Evolutionary conservation across 2,113 vertebrate genomes (phyloP).

Genomic region (Motacilla alba): DNA sequence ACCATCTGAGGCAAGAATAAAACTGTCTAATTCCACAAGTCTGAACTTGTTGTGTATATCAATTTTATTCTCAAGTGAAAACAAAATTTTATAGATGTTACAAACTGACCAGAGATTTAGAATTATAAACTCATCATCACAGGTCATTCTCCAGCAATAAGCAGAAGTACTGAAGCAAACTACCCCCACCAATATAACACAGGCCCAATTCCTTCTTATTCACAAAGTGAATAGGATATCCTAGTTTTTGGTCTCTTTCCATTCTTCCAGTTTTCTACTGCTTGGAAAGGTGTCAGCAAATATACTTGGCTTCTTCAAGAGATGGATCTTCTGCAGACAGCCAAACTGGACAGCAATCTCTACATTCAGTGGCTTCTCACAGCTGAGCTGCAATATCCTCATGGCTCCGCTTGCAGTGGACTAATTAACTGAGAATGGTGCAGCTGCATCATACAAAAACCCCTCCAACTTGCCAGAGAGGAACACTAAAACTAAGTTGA

Average conservation of each 20-base stretch:
- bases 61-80: not conserved
- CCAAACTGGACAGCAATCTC: not conserved
- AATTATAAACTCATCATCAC: not conserved
- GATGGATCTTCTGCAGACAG: not conserved
- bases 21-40: not conserved
- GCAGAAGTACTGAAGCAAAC: not conserved
- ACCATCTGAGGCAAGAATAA: not conserved
- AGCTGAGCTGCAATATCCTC: not conserved
- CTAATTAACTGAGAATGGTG: not conserved
- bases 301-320: not conserved
- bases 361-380: not conserved
- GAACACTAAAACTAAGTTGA: not conserved
- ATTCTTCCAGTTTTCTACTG: not conserved
- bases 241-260: not conserved
- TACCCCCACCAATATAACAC: not conserved
- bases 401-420: not conserved
- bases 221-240: not conserved
- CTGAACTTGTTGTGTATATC: not conserved
- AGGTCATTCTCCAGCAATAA: not conserved
- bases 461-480: not conserved
- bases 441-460: not conserved
- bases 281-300: not conserved
- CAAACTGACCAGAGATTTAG: not conserved
- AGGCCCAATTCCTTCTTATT: not conserved
- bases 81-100: not conserved